Base-by-base conservation (phyloP, 2,113 vertebrate species). In the Hyperoodon ampullatus region DNA sequence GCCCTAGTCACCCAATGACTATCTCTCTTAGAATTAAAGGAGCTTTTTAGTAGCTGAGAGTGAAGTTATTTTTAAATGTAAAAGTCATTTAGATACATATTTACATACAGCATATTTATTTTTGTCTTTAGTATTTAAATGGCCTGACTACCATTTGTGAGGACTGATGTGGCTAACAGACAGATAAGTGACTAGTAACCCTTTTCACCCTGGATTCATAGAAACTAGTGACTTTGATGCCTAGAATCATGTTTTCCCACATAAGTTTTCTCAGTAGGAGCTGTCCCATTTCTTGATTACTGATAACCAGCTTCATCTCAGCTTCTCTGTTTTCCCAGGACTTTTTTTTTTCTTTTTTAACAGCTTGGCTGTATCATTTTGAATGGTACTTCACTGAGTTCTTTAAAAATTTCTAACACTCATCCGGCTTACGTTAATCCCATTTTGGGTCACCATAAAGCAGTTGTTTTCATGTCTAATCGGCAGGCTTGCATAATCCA, bases 1-100 rank as follows among this genome's bases (percentile, higher is more conserved):
- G 66, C 92, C 92, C 98, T 96, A 95, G 95, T 98, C 86, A 94
- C 93, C 97, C 97, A 78, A 78, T 85, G 92, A 94, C 97, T 97
- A 39, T 97, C 78, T 81, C 55, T 95, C 60, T 96, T 87, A 68
- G 90, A 97, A 93, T 97, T 83, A 96, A 94, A 94, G 70, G 16
- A 91, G 88, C 68, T 95, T 98, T 97, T 97, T 94, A 95, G 47
- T 96, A 96, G 82, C 83, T 96, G 33, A 47, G 88, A 71, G 19
- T 33, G 24, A 13, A 93, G 7, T 78, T 92, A 95, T 92, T 97
- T 97, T 97, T 81, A 96, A 95, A 97, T 81, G 4, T 24, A 84
- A 92, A 97, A 77, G 28, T 84, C 90, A 65, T 89, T 91, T 95
- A 65, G 61, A 82, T 50, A 60, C 42, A 8, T 94, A 92, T 96